Base-by-base conservation (phyloP, 2,888 invertebrate species). In the Pachliopta kotzebuea region DNA sequence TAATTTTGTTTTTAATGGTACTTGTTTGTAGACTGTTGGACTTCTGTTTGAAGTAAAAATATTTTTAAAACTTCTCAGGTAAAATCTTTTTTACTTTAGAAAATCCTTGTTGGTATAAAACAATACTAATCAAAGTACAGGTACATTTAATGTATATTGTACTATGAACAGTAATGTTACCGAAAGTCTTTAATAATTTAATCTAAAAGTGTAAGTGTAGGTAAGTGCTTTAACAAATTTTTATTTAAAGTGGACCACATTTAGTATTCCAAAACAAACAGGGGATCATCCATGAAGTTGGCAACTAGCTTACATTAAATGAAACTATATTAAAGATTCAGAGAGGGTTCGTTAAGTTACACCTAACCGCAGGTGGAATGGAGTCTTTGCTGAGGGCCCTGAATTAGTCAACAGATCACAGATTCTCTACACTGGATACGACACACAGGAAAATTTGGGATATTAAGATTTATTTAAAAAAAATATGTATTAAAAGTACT, bases 251-350 rank as follows among this genome's bases (percentile, higher is more conserved):
- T 68, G 66, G 68, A 72, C 76, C 74, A 74, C 65, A 79, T 75
- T 73, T 74, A 75, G 70, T 69, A 73, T 80, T 81, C 77, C 76
- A 81, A 81, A 85, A 83, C 79, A 84, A 87, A 85, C 84, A 83
- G 73, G 69, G 74, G 76, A 68, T 72, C 75, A 76, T 76, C 75
- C 74, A 72, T 68, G 71, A 78, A 84, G 81, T 85, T 81, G 72
- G 76, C 78, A 85, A 85, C 82, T 86, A 86, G 81, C 79, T 80
- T 74, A 79, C 83, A 87, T 89, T 90, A 90, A 90, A 88, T 82
- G 86, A 86, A 89, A 87, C 81, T 84, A 76, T 85, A 88, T 91
- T 86, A 90, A 91, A 88, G 83, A 91, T 91, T 88, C 89, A 91
- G 74, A 68, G 79, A 76, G 86, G 86, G 86, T 88, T 87, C 88